Base-by-base conservation (phyloP, 2,888 invertebrate species). In the Pseudeuparius sepicola region DNA sequence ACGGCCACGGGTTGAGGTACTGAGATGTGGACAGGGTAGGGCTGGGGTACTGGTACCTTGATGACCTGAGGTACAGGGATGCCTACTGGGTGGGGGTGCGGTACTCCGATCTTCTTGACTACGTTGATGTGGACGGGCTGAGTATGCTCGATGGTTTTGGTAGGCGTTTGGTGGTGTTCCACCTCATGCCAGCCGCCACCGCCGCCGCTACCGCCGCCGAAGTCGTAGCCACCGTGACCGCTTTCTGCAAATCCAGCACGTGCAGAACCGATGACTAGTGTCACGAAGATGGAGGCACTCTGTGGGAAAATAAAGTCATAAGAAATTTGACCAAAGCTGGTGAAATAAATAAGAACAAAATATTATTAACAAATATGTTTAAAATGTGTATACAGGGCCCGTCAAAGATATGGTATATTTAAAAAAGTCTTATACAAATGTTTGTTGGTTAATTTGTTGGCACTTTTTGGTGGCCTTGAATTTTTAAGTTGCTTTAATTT, bases 1-100 rank as follows among this genome's bases (percentile, higher is more conserved):
- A 80, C 71, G 41, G 76, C 75, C 31, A 82, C 75, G 46, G 78
- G 78, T 50, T 80, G 79, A 37, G 81, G 77, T 25, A 81, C 74
- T 1, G 70, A 57, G 2, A 81, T 71, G 49, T 79, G 78, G 1
- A 81, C 80, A 1, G 81, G 73, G 62, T 79, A 79, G 2, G 82
- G 82, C 39, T 81, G 78, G 2, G 81, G 81, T 29, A 82, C 79
- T 36, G 78, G 75, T 14, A 82, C 68, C 57, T 76, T 77, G 43
- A 81, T 66, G 18, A 74, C 71, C 56, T 75, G 74, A 17, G 76
- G 81, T 11, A 80, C 78, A 4, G 78, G 74, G 1, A 80, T 74
- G 1, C 78, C 76, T 13, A 79, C 73, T 0, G 79, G 78, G 50
- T 81, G 79, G 0, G 80, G 81, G 29, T 80, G 71, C n/a, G 80